Conservation (phyloP, 64 coral and sea anemone genomes). For the Stichodactyla mertensii region DNA sequence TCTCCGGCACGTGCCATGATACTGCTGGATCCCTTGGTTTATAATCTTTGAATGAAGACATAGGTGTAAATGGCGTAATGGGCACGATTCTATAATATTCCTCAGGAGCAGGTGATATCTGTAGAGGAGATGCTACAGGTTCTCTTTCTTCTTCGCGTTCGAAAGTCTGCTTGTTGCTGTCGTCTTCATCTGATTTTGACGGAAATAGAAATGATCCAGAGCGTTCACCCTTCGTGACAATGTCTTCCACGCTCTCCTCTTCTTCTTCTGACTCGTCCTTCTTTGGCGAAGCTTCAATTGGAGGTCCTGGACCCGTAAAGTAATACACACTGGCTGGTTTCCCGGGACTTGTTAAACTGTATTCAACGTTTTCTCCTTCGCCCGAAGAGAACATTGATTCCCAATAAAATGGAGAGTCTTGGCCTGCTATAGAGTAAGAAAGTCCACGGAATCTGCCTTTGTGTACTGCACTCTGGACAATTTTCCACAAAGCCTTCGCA, state of each 20-base stretch:
- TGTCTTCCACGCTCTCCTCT: neutral
- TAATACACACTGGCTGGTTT: constrained; percentile 25
- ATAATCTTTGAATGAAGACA: constrained; percentile 42
- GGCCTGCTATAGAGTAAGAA: neutral
- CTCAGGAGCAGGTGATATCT: constrained; percentile 83
- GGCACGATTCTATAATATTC: constrained; percentile 86
- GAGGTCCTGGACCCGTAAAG: constrained; percentile 53
- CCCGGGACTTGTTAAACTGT: constrained; percentile 16
- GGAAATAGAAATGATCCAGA: constrained; percentile 31
- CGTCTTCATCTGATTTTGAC: constrained; percentile 18
- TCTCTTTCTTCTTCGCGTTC: constrained; percentile 31
- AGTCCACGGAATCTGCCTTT: constrained; percentile 40
- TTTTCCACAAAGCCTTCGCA: neutral
- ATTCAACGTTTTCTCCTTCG: constrained; percentile 8
- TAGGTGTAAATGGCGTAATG: constrained; percentile 57
- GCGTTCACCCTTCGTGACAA: neutral
- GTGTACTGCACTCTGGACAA: constrained; percentile 21
- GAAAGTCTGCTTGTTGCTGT: neutral
- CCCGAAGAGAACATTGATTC: constrained; percentile 52
- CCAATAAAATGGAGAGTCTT: constrained; percentile 48
- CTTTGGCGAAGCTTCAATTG: neutral
- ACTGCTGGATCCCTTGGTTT: constrained; percentile 31
- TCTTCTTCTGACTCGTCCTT: neutral
- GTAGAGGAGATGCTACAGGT: constrained; percentile 31
- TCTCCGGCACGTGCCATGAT: constrained; percentile 77